phyloP scores from a whole-genome alignment of 2,888 invertebrate species.

The Tryphoninae sp. region DNA sequence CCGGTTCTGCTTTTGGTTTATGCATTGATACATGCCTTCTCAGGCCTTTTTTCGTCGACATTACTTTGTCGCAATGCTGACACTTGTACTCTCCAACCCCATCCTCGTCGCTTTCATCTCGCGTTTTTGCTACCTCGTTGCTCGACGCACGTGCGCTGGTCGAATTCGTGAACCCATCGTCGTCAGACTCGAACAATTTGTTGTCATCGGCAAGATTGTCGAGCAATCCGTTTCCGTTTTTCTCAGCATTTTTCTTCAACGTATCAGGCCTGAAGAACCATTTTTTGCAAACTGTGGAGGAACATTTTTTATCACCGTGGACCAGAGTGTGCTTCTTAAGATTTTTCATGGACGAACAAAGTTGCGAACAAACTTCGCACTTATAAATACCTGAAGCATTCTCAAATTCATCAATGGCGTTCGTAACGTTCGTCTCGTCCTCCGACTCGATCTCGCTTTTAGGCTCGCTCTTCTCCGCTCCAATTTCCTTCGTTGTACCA shows the following conservation, averaged over 20 bases:
- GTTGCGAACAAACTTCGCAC: slow-evolving; percentile 78
- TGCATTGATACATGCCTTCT: slow-evolving; percentile 79
- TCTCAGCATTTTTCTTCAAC: slow-evolving; percentile 79
- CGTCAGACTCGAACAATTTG: slow-evolving; percentile 78
- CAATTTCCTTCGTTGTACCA: slow-evolving; percentile 66
- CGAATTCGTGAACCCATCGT: slow-evolving; percentile 71
- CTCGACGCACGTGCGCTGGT: slow-evolving; percentile 19
- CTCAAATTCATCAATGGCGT: slow-evolving; percentile 71
- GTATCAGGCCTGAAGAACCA: slow-evolving; percentile 80
- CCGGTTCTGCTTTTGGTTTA: slow-evolving; percentile 79
- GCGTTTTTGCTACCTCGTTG: slow-evolving; percentile 41
- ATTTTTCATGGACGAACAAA: slow-evolving; percentile 78
- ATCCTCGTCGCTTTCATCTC: slow-evolving; percentile 64
- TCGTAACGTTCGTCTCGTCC: slow-evolving; percentile 66
- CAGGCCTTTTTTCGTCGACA: slow-evolving; percentile 80
- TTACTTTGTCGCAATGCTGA: slow-evolving; percentile 79
- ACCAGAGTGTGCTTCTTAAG: slow-evolving; percentile 77
- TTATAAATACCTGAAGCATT: slow-evolving; percentile 77
- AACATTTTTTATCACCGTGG: slow-evolving; percentile 80
- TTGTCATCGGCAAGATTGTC: slow-evolving; percentile 79
- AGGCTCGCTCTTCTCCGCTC: slow-evolving; percentile 65
- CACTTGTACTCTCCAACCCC: slow-evolving; percentile 78
- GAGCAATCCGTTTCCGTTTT: slow-evolving; percentile 78
- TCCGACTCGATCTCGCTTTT: slow-evolving; percentile 74
- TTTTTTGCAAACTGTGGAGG: slow-evolving; percentile 80